These are phyloP conservation scores for Bos indicus DNA, from an alignment of 2,113 vertebrate genomes.

Conservation along the genomic window DNA sequence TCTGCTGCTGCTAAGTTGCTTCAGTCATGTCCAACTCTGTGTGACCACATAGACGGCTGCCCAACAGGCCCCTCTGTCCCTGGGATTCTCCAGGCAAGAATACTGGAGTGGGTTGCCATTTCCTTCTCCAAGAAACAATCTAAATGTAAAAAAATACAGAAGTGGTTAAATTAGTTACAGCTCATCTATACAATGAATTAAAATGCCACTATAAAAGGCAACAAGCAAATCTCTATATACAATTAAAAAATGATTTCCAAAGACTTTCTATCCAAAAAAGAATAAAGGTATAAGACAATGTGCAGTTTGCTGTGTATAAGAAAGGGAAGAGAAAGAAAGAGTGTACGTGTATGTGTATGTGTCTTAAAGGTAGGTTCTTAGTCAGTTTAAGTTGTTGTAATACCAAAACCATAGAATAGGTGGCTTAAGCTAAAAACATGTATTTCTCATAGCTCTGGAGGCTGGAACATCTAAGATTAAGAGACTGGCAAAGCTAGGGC, in stretches of 20 bases:
- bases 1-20: neutral
- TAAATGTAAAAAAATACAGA: neutral
- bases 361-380: neutral
- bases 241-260: neutral
- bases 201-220: neutral
- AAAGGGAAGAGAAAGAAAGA: neutral
- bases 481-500: neutral
- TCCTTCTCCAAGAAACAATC: neutral
- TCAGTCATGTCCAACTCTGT: neutral
- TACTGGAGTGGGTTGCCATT: neutral
- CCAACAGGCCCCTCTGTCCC: neutral
- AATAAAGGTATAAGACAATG: neutral
- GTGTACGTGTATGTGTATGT: neutral
- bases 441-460: neutral
- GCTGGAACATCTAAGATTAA: neutral
- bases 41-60: fast-evolving
- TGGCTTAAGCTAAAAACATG: neutral
- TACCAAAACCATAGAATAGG: neutral
- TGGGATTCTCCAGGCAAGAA: neutral
- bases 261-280: neutral
- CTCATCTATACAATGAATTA: neutral
- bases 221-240: neutral
- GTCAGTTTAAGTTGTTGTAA: neutral
- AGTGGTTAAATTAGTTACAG: neutral
- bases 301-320: neutral